Evolutionary conservation across 2,113 vertebrate species (phyloP).

Genomic region (Python bivittatus): DNA sequence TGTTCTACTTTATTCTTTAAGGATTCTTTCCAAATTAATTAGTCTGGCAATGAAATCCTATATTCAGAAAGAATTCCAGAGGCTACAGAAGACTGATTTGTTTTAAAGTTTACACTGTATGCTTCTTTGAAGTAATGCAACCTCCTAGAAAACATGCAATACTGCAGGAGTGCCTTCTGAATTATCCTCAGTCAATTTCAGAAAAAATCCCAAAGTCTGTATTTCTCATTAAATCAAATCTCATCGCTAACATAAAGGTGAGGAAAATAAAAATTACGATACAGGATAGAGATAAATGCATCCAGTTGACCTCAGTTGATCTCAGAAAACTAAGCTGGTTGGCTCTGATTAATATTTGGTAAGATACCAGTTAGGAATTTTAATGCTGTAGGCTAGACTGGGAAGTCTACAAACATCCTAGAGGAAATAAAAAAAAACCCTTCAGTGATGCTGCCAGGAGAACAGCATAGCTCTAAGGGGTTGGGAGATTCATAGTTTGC

Average conservation of each 20-base stretch:
- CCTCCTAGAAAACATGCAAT: background rate
- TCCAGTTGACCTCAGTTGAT: background rate
- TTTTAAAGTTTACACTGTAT: background rate
- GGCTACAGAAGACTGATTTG: background rate
- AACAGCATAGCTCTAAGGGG: background rate
- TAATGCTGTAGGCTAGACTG: background rate
- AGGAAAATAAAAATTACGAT: constrained; percentile 7
- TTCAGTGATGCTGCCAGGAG: background rate
- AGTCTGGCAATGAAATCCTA: background rate
- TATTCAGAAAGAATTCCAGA: background rate
- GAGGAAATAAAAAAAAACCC: background rate
- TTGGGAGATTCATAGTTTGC: background rate
- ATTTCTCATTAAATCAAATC: background rate
- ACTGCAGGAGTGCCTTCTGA: background rate
- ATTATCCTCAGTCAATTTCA: constrained; percentile 28
- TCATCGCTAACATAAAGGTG: background rate
- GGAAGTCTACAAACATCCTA: background rate
- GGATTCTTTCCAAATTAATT: background rate
- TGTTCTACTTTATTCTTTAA: background rate
- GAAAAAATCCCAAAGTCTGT: constrained; percentile 38
- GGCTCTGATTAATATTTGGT: background rate
- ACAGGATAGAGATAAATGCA: background rate
- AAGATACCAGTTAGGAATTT: background rate
- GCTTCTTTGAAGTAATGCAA: background rate
- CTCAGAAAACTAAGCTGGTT: background rate